Base-by-base conservation (phyloP, 2,797 vertebrate species). In the Pseudotriccus pelzelni region DNA sequence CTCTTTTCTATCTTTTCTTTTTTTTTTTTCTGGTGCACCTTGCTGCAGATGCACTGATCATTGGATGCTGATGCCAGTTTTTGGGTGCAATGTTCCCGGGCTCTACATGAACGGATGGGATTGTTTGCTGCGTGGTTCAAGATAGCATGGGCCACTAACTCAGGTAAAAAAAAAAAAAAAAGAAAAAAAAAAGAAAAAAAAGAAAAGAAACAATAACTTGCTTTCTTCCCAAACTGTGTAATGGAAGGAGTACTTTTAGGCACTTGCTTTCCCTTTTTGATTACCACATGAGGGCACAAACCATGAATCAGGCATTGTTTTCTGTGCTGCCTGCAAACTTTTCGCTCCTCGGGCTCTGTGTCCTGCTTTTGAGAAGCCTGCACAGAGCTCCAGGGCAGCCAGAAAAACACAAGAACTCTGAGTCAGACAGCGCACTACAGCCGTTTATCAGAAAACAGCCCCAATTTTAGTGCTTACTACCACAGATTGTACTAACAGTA, bases 101-200 rank as follows among this genome's bases (percentile, higher is more conserved):
- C 24, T 34, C 15, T 19, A 5, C 4, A 14, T 5, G 46, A 67
- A 53, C 0, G 2, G 24, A 52, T 34, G 27, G 23, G 18, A 9
- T 28, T 24, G 19, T 62, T 69, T 50, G 37, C 59, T 49, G 9
- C n/a, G 77, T 25, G 37, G 4, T 58, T 69, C 66, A 14, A 81
- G 67, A 39, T 19, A 19, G 12, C 15, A 34, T 2, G 4, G 41
- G 8, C 34, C 69, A n/a, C 15, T 52, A 79, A 67, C 8, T 37
- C 22, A 14, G 20, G 25, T 6, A 32, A 11, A 0, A 2, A 6
- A 6, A 0, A 2, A 3, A 4, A 11, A 41, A 73, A 27, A 37
- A 0, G 2, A 12, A 0, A 2, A 4, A 4, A 0, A 2, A 2
- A 3, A 11, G 36, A 69, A 36, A 36, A 0, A 2, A 20, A 20